Evolutionary conservation across 2,888 invertebrate genomes (phyloP).

Genomic region (Dione juno): DNA sequence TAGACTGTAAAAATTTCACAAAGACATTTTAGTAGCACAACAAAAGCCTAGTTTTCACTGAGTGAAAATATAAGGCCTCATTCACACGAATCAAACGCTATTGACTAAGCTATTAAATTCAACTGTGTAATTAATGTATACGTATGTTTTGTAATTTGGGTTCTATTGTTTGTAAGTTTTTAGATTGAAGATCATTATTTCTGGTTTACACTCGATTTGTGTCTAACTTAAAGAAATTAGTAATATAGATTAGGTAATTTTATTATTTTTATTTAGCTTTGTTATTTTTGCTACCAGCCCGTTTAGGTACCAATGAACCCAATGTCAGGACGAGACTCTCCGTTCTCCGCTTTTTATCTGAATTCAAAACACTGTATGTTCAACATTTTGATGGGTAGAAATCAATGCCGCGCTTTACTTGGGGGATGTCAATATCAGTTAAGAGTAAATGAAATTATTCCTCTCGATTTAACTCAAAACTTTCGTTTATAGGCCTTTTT

Average conservation of each 20-base stretch:
- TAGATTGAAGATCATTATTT: not conserved
- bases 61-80: constrained; percentile 55
- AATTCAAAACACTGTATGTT: too few species aligned
- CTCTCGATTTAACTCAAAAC: too few species aligned
- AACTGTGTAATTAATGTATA: constrained; percentile 20
- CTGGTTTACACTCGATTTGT: not conserved
- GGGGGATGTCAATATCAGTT: too few species aligned
- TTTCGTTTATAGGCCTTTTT: too few species aligned
- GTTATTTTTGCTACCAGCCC: too few species aligned
- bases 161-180: constrained; percentile 11
- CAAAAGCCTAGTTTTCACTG: constrained; percentile 53
- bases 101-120: constrained; percentile 21
- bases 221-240: not conserved
- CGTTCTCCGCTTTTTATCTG: too few species aligned
- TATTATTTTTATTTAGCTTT: too few species aligned
- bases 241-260: not conserved
- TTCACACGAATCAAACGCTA: constrained; percentile 51
- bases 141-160: constrained; percentile 28
- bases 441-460: too few species aligned
- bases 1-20: not conserved
- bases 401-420: too few species aligned
- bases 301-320: too few species aligned
- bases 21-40: constrained; percentile 26
- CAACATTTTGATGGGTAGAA: too few species aligned
- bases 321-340: too few species aligned